Conservation (phyloP, 2,888 invertebrate species). For the Euplexia lucipara region DNA sequence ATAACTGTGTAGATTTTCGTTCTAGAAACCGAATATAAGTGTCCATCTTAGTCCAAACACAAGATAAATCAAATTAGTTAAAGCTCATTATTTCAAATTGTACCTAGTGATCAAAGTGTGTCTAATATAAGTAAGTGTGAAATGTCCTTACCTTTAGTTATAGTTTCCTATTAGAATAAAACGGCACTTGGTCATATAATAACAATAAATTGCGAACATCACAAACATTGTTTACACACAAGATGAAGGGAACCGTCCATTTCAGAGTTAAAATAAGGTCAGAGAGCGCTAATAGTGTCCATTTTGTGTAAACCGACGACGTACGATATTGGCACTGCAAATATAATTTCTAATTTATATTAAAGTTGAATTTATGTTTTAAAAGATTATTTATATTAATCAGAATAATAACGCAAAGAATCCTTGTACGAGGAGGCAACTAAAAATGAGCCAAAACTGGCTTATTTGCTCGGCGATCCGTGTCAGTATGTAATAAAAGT, state of each 20-base stretch:
- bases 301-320: too few relatives aligned
- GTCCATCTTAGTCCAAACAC: constrained; percentile 75
- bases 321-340: too few relatives aligned
- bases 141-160: constrained; percentile 38
- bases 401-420: too few relatives aligned
- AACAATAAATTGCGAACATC: constrained; percentile 38
- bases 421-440: too few relatives aligned
- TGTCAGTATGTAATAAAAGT: too few relatives aligned
- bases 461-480: too few relatives aligned
- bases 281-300: too few relatives aligned
- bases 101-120: constrained; percentile 19
- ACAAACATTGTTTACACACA: constrained; percentile 7
- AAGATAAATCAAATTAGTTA: constrained; percentile 45
- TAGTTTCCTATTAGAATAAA: background rate
- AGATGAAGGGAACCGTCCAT: constrained; percentile 4
- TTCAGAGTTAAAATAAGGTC: background rate
- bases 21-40: background rate
- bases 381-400: too few relatives aligned
- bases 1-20: background rate
- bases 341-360: too few relatives aligned
- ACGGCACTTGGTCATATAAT: constrained; percentile 20
- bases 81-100: constrained; percentile 2
- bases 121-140: constrained; percentile 17
- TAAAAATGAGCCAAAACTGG: too few relatives aligned
- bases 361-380: too few relatives aligned